Conservation (phyloP, 2,797 vertebrate genomes). For the Dicrostonyx torquatus region DNA sequence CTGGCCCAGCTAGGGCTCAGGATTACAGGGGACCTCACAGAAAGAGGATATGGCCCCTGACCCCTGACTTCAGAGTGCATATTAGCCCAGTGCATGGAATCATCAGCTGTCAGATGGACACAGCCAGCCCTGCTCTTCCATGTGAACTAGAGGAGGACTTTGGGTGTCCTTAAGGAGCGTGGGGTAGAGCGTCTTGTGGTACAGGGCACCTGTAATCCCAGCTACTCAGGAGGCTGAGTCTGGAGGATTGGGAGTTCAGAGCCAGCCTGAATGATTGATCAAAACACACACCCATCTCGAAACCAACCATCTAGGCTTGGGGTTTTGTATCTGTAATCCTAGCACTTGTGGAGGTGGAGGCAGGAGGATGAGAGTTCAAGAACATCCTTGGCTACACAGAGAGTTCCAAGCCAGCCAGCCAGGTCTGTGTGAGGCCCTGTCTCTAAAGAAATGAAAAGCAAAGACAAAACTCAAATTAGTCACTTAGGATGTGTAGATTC, state of each 20-base stretch:
- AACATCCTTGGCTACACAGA: neutral
- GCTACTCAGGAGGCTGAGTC: neutral
- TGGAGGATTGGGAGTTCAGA: neutral
- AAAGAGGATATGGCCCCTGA: neutral
- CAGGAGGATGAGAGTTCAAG: neutral
- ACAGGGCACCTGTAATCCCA: neutral
- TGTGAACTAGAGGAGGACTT: neutral
- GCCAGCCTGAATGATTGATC: neutral
- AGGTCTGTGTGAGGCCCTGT: neutral
- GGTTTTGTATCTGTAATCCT: neutral
- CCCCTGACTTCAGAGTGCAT: neutral
- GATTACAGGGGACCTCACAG: too few species aligned
- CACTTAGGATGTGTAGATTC: neutral
- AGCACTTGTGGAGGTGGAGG: neutral
- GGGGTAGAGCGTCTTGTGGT: neutral
- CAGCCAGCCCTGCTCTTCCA: too few species aligned
- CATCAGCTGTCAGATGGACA: accelerated
- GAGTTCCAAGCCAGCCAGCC: neutral
- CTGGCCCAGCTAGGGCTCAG: neutral
- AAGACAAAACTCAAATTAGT: neutral
- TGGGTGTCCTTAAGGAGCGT: neutral
- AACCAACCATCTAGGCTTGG: neutral
- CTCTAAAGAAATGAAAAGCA: neutral
- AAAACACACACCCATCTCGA: neutral
- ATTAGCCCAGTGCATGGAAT: accelerated